A percentile compares a stretch with the other conserved stretches of the same genome.
Conservation (phyloP, 2,797 vertebrate genomes). For the Tangara arthus region DNA sequence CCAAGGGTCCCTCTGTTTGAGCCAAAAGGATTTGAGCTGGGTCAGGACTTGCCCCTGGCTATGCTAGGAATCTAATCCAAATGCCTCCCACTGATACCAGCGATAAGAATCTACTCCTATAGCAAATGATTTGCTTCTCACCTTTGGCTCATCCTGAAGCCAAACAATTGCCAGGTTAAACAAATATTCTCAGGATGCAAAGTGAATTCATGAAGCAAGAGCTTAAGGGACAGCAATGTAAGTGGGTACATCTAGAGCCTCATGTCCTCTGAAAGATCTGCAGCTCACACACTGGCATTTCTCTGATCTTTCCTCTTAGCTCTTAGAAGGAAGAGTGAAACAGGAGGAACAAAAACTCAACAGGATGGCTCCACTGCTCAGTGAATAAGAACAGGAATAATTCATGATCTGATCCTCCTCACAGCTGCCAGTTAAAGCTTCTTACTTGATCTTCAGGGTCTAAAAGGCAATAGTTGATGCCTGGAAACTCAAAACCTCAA, state of each 20-base stretch:
- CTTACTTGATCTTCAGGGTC: neutral
- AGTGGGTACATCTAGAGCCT: neutral
- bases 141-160: conserved; percentile 44
- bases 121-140: conserved; percentile 61
- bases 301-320: neutral
- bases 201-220: neutral
- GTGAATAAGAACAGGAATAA: conserved; percentile 2
- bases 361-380: neutral
- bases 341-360: neutral
- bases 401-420: neutral
- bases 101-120: neutral
- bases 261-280: neutral
- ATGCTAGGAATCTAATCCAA: conserved; percentile 21
- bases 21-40: conserved; percentile 10
- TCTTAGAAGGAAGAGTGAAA: neutral
- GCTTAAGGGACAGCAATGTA: neutral
- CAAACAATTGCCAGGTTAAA: conserved; percentile 46
- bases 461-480: neutral
- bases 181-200: conserved; percentile 27
- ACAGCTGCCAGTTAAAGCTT: neutral
- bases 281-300: neutral
- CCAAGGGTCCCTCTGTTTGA: neutral
- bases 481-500: neutral
- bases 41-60: conserved; percentile 19
- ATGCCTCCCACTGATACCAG: neutral